Base-by-base conservation (phyloP, 1,140 invertebrate genomes). In the Diorhabda carinulata region DNA sequence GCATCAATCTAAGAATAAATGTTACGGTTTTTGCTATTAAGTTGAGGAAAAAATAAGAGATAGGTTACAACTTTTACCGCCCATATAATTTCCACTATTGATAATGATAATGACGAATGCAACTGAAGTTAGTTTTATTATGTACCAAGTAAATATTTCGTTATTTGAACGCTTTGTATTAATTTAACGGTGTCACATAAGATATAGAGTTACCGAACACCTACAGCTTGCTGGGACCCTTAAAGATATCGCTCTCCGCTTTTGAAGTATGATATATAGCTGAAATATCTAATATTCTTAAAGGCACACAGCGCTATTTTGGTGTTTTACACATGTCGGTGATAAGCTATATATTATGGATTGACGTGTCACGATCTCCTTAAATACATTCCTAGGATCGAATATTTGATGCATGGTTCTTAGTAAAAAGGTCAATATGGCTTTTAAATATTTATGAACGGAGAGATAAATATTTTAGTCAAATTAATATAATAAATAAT, bases 301-400 rank as follows among this genome's bases (percentile, higher is more conserved):
- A n/a, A 52, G n/a, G 47, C 47, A 52, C 47, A 52, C 47, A 52
- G 6, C 47, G 47, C 47, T n/a, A 52, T 52, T 52, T 52, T 52
- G 6, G 47, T 52, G 47, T 52, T 52, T 52, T 52, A 52, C 47
- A 52, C 47, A 8, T 52, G 47, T 52, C 47, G 6, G 6, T 52
- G 47, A 52, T 52, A 52, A 52, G 47, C 47, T n/a, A 52, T 52
- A 52, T 52, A 52, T 52, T 52, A 52, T n/a, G 47, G 47, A 52
- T 52, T 52, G 47, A 52, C 47, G 47, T 52, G 47, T 52, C 47
- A 52, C 47, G 47, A 52, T 52, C 47, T 52, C 47, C 47, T 52
- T 52, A 52, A 52, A 52, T 52, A 52, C 47, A 52, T 52, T 52
- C n/a, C 47, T 52, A 52, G 47, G 47, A 6, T 8, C 2, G n/a